Evolutionary conservation across 2,888 invertebrate species (phyloP).

Genomic region (Apoda limacodes): DNA sequence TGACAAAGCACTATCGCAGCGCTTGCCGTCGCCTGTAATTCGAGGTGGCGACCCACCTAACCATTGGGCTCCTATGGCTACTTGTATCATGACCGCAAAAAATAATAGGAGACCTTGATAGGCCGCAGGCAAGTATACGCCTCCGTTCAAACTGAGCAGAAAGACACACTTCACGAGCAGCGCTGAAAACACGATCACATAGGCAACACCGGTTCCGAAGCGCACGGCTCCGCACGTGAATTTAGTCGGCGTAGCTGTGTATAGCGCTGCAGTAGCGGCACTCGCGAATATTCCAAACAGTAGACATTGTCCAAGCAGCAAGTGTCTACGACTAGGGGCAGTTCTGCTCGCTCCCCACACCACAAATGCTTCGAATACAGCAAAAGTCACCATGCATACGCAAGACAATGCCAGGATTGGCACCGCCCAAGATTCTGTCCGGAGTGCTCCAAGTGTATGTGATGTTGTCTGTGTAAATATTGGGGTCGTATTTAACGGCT

Average conservation of each 20-base stretch:
- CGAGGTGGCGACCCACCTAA: slow-evolving; percentile 82
- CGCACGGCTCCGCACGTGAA: slow-evolving; percentile 86
- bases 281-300: slow-evolving; percentile 86
- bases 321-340: slow-evolving; percentile 85
- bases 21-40: slow-evolving; percentile 36
- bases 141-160: slow-evolving; percentile 89
- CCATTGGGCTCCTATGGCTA: slow-evolving; percentile 88
- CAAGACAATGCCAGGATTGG: slow-evolving; percentile 88
- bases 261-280: slow-evolving; percentile 82
- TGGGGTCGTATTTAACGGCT: slow-evolving; percentile 28
- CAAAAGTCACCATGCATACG: slow-evolving; percentile 85
- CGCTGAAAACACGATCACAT: slow-evolving; percentile 90
- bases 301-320: slow-evolving; percentile 89
- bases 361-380: slow-evolving; percentile 90
- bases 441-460: slow-evolving; percentile 49
- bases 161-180: slow-evolving; percentile 95
- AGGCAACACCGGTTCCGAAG: slow-evolving; percentile 84
- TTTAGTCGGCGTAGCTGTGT: slow-evolving; percentile 81
- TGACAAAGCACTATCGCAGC: slow-evolving; percentile 76
- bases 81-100: slow-evolving; percentile 92
- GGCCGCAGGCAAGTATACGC: slow-evolving; percentile 91
- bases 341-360: slow-evolving; percentile 84
- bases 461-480: slow-evolving; percentile 28
- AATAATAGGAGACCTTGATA: slow-evolving; percentile 91
- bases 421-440: slow-evolving; percentile 90